Percentiles rank a stretch among this genome's conserved stretches.
These are phyloP conservation scores for Pontoporia blainvillei DNA, from an alignment of 2,113 vertebrate species.

Conservation along the genomic window DNA sequence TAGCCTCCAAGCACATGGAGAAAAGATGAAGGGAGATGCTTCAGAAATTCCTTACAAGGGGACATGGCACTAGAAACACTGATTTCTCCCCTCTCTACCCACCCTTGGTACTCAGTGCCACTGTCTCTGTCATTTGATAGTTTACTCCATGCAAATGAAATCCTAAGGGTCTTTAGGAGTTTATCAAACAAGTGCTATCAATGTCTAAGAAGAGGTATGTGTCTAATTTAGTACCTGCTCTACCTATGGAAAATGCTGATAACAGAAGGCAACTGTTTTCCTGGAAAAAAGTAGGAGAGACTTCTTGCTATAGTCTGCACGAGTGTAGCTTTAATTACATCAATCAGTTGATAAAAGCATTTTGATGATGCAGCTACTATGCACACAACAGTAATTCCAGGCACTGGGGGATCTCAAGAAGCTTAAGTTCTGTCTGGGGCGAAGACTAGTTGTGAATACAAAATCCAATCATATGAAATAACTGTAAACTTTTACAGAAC, in stretches of 20 bases:
- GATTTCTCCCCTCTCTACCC: background rate
- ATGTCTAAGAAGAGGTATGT: background rate
- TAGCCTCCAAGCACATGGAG: background rate
- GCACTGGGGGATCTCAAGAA: background rate
- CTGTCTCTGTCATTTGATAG: background rate
- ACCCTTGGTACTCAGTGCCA: background rate
- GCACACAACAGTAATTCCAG: background rate
- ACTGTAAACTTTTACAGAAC: background rate
- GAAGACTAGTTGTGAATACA: background rate
- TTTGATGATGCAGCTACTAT: background rate
- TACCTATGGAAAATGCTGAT: background rate
- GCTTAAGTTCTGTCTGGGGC: background rate
- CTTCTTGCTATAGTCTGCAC: background rate
- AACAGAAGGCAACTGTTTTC: background rate
- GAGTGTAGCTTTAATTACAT: background rate
- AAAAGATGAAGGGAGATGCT: background rate
- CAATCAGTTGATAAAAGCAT: background rate
- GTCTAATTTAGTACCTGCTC: background rate
- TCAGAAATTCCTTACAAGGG: background rate
- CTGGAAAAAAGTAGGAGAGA: background rate
- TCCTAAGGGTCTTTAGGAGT: background rate
- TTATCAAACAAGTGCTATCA: background rate
- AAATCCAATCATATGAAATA: background rate
- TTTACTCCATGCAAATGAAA: background rate
- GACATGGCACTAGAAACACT: background rate